Percentiles rank a stretch among this genome's conserved stretches.
Evolutionary conservation across 2,888 invertebrate species (phyloP).

Genomic region (Ophioninae sp.): DNA sequence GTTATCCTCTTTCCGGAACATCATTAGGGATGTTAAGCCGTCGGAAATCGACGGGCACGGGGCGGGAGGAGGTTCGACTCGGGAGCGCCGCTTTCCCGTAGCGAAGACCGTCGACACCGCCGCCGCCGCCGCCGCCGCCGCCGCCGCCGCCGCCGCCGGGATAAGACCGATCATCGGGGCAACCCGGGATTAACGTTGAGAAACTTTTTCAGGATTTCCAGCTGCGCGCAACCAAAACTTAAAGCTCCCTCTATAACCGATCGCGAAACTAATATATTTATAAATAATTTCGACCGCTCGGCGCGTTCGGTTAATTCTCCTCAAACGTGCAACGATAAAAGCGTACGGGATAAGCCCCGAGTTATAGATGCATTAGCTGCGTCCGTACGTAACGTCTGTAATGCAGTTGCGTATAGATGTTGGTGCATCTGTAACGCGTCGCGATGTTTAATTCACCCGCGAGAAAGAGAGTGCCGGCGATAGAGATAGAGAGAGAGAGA

Average conservation of each 20-base stretch:
- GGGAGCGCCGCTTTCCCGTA: not conserved
- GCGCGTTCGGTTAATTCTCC: conserved; percentile 10
- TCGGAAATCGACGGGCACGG: not conserved
- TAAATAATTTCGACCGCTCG: conserved; percentile 52
- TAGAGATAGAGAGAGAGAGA: not conserved
- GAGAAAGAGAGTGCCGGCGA: conserved; percentile 13
- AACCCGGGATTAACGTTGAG: conserved; percentile 41
- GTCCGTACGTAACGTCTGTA: too few relatives aligned
- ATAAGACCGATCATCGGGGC: conserved; percentile 32
- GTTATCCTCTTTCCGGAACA: conserved; percentile 4
- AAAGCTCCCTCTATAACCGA: conserved; percentile 22
- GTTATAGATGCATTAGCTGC: not conserved
- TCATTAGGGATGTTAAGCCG: not conserved
- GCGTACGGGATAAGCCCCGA: not conserved
- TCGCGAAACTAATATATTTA: conserved; percentile 50
- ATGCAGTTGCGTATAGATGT: too few relatives aligned
- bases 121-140: too few relatives aligned
- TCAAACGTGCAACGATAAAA: not conserved
- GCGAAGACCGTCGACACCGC: not conserved
- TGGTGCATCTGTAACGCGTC: too few relatives aligned
- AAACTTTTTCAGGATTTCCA: conserved; percentile 36
- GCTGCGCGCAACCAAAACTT: conserved; percentile 27
- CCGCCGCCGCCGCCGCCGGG: conserved; percentile 3
- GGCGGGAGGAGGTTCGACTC: not conserved
- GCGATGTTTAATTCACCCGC: conserved; percentile 24